Base-by-base conservation (phyloP, 1,140 invertebrate species). In the Drosophila oshimai region DNA sequence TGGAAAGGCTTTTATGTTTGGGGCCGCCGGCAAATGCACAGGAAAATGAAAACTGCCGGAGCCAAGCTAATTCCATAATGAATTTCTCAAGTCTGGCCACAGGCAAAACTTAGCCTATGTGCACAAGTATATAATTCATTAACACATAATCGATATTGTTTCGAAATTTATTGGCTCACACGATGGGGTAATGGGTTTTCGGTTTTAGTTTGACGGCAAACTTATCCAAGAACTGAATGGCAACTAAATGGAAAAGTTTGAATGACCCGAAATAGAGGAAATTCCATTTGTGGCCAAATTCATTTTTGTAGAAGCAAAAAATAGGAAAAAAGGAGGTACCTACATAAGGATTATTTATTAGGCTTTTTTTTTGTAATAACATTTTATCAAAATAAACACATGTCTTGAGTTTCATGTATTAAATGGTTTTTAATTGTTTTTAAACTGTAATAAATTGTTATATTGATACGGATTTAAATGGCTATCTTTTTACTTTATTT, bases 21-120 rank as follows among this genome's bases (percentile, higher is more conserved):
- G n/a, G 33, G 61, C 62, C 45, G 33, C 7, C 33, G 57, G 55
- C 45, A 6, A n/a, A n/a, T 31, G 45, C 50, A 42, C 44, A 50
- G 44, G 62, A 34, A 65, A 67, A 67, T 65, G 62, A 50, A 67
- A 65, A 67, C 61, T 65, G 62, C 17, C 31, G 44, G 60, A 33
- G 51, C 65, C 53, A 34, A 28, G 65, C 67, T 70, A 70, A 70
- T 70, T 70, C 44, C 51, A 41, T 70, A 70, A 70, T 70, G 67
- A 70, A 70, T 58, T 70, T 67, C 60, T 15, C 24, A 41, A 39
- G 58, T 44, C 58, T 65, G 62, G 61, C 61, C 61, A 15, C 28
- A 39, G 60, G 62, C 42, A 61, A 18, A 50, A 55, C n/a, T 41
- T 26, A n/a, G 26, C 15, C 28, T 13, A 33, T 61, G 37, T 34